Evolutionary conservation across 2,113 vertebrate species (phyloP), one percentile per base, ranked within the genome.

Genomic region (Peromyscus leucopus): DNA sequence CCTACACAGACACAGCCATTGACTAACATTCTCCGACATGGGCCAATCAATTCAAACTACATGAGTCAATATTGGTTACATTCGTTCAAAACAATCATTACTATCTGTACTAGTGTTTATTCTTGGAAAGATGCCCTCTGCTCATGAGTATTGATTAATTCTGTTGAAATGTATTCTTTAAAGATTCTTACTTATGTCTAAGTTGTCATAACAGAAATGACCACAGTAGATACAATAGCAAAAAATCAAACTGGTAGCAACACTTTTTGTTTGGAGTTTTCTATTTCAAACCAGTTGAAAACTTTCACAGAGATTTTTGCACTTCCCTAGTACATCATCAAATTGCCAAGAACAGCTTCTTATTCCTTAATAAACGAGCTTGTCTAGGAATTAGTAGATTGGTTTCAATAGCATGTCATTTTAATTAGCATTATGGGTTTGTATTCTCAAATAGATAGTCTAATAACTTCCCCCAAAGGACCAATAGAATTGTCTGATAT

Each of bases 401-500:
- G 26, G 89, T 89, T 97, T 93, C 31, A 94, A 51, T 7, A 78
- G 8, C 0, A 89, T 51, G 0, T 65, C 33, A 93, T 57, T 84
- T 79, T 8, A 24, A 48, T 39, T 63, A 2, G 59, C 89, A 22
- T 46, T 63, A 95, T 22, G 5, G 48, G 95, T 31, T 76, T 84
- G 97, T 88, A 75, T 89, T 96, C 2, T 89, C 46, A 95, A 39
- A 55, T 2, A 46, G 65, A 95, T 83, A 51, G 61, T 95, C 91
- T 90, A 95, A 97, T 61, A 89, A 63, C 4, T 61, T 4, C 26
- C 36, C 36, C 36, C 6, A 89, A 90, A 96, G 91, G 93, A 72
- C 65, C 13, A 83, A 94, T 89, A 39, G 22, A 5, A 36, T 67
- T 95, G 11, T 91, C 75, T 97, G 78, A n/a, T 65, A 78, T 22